Percentiles rank a stretch among this genome's conserved stretches.
Conservation (phyloP, 2,113 vertebrate species). For the Amia ocellicauda region DNA sequence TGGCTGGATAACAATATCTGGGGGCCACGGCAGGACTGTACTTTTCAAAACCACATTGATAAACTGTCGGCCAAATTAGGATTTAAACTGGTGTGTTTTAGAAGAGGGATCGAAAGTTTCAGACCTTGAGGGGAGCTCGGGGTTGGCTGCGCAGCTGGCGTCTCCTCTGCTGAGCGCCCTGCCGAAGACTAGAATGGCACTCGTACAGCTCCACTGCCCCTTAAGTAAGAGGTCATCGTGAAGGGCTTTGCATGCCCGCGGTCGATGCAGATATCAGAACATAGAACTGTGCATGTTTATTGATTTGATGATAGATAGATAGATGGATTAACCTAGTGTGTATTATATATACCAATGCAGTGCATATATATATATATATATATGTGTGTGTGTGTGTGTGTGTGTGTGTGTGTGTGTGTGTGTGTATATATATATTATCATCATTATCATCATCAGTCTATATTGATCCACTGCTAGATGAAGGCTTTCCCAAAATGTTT, state of each 20-base stretch:
- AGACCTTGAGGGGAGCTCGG: neutral
- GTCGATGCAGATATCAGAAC: constrained; percentile 59
- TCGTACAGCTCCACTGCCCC: constrained; percentile 58
- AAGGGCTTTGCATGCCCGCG: constrained; percentile 47
- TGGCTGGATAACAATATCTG: constrained; percentile 31
- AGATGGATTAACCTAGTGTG: too few species aligned
- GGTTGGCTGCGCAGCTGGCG: constrained; percentile 32
- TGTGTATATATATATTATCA: too few species aligned
- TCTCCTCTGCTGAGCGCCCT: constrained; percentile 45
- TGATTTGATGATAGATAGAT: too few species aligned
- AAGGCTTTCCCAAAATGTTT: too few species aligned
- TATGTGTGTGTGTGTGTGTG: too few species aligned
- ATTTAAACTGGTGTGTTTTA: constrained; percentile 39
- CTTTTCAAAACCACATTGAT: constrained; percentile 34
- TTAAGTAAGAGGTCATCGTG: constrained; percentile 63
- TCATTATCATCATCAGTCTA: too few species aligned
- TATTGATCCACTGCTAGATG: too few species aligned
- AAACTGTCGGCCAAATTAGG: constrained; percentile 51
- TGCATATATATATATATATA: too few species aligned
- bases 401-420: too few species aligned
- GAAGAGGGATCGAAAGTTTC: neutral
- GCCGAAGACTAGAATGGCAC: constrained; percentile 49
- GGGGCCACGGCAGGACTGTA: constrained; percentile 16
- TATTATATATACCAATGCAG: too few species aligned
- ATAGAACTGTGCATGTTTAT: too few species aligned